Evolutionary conservation across 2,888 invertebrate genomes (phyloP), one percentile per base, ranked within the genome.

Genomic region (Scaptomyza polygonia): DNA sequence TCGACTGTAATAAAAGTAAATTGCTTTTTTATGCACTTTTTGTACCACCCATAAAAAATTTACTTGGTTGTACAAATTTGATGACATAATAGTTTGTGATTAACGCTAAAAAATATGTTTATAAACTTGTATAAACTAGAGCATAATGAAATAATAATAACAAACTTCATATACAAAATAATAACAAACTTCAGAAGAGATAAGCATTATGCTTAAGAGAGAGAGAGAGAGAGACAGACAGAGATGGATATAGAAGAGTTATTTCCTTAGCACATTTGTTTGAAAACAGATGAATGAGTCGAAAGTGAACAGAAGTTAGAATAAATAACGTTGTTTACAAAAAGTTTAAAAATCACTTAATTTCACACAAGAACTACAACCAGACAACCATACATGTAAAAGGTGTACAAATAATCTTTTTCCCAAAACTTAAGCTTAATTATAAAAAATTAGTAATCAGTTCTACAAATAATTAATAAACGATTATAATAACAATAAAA

Each of bases 1-100:
- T 25, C 25, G 4, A 25, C 25, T 25, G 25, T 72, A 58, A 65
- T 74, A 44, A 39, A 47, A 48, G 63, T 44, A 51, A 57, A 68
- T 59, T 66, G 66, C 42, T 54, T 53, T 12, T 25, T 2, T n/a
- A 7, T 18, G 34, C 52, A 65, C 65, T 53, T 59, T 58, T 21
- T 36, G 14, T 14, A 36, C 36, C 25, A 3, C n/a, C 34, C n/a
- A 9, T 6, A 5, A 34, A n/a, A n/a, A n/a, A n/a, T n/a, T n/a
- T n/a, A n/a, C n/a, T n/a, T n/a, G n/a, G n/a, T n/a, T n/a, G n/a
- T n/a, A n/a, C n/a, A n/a, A n/a, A n/a, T n/a, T n/a, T n/a, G n/a
- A n/a, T 30, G 12, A 39, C 44, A 52, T 14, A 34, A n/a, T 47
- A 14, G 21, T 61, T 64, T 69, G 53, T 56, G 59, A 61, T 56